Percentiles rank a stretch among this genome's conserved stretches.
Evolutionary conservation across 2,797 vertebrate genomes (phyloP).

Genomic region (Bufotes viridis): DNA sequence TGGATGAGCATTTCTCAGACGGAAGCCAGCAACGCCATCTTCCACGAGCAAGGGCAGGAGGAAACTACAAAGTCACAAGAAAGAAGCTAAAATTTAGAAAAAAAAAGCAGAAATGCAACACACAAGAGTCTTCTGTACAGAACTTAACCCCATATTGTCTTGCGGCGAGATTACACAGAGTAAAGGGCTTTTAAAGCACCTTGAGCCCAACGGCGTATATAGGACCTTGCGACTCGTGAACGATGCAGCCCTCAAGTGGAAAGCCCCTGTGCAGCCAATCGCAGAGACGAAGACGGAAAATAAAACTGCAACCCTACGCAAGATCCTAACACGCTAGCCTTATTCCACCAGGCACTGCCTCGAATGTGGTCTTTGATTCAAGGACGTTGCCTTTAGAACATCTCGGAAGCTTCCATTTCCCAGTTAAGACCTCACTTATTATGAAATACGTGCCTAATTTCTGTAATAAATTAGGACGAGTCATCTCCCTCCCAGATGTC

Average conservation of each 20-base stretch:
- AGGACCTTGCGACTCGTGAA: neutral
- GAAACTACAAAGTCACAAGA: constrained; percentile 38
- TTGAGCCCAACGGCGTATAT: neutral
- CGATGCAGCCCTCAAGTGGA: neutral
- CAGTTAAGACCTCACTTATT: neutral
- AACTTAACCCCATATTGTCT: neutral
- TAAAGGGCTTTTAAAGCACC: neutral
- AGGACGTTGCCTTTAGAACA: neutral
- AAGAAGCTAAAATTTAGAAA: constrained; percentile 40
- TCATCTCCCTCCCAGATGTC: neutral
- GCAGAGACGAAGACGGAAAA: neutral
- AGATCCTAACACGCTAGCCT: neutral
- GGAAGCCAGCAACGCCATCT: neutral
- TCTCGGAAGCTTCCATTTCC: neutral
- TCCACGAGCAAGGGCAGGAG: constrained; percentile 4
- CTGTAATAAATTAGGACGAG: neutral
- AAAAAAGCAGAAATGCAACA: neutral
- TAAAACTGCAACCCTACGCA: neutral
- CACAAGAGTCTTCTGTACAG: constrained; percentile 2
- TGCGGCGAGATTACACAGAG: neutral
- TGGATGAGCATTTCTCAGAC: neutral
- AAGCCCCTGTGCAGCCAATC: neutral
- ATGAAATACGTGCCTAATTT: neutral
- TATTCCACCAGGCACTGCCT: neutral
- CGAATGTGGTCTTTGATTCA: neutral